These are phyloP conservation scores for Cherax quadricarinatus DNA, from an alignment of 1,140 invertebrate genomes.

Conservation along the genomic window DNA sequence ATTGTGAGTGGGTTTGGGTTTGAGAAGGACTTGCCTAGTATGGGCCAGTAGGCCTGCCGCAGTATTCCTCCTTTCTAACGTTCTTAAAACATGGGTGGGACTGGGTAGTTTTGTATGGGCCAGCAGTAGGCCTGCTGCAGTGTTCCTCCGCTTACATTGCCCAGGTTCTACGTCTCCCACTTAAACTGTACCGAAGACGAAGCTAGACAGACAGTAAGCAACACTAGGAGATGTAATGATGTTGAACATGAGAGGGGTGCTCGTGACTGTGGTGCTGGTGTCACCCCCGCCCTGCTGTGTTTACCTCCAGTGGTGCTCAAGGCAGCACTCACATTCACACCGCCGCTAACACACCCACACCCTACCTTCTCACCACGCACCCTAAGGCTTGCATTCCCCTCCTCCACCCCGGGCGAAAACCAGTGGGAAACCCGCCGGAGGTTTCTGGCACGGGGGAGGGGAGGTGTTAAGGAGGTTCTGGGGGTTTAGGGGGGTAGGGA, in stretches of 20 bases:
- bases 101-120: too few relatives aligned
- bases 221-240: constrained; percentile 37
- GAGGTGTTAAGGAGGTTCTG: neutral
- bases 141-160: too few relatives aligned
- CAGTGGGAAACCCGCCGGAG: neutral
- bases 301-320: neutral
- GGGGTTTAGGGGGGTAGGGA: neutral
- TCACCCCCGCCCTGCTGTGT: neutral
- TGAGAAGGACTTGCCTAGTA: too few relatives aligned
- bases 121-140: too few relatives aligned
- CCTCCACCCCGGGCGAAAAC: neutral
- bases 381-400: neutral
- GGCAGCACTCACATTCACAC: neutral
- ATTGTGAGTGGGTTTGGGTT: too few relatives aligned
- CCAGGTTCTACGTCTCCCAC: too few relatives aligned
- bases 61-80: too few relatives aligned
- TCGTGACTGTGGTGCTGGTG: constrained; percentile 6
- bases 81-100: too few relatives aligned
- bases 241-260: constrained; percentile 44
- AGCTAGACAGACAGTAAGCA: constrained; percentile 24
- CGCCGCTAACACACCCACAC: neutral
- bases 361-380: neutral
- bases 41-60: too few relatives aligned
- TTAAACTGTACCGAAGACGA: too few relatives aligned
- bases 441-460: neutral